Base-by-base conservation (phyloP, 2,113 vertebrate genomes). In the Argyrosomus japonicus region DNA sequence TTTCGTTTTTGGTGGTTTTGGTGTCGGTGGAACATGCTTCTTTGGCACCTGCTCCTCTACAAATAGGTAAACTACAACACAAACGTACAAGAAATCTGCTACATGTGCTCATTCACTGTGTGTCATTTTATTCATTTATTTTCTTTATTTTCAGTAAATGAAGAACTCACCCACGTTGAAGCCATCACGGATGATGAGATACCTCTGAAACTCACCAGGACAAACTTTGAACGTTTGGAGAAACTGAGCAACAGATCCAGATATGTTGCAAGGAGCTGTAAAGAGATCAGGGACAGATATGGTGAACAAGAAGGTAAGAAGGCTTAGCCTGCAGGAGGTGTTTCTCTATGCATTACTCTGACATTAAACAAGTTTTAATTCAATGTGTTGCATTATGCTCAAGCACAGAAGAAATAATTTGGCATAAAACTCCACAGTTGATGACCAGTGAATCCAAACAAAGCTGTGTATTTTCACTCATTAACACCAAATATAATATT, bases 191-290 rank as follows among this genome's bases (percentile, higher is more conserved):
- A 45, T 18, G 14, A 2, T 21, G 43, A 51, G 43, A 68, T 1
- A 1, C 36, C 0, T 9, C 47, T 51, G 29, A 74, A 50, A 3
- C 10, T 62, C 15, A 25, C 21, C 43, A 32, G 5, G 48, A 79
- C 47, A 76, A 51, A 12, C 57, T 83, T 23, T 76, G 61, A 56
- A 68, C 29, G 12, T 18, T n/a, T 87, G 77, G 15, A 29, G 6
- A 63, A 27, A 53, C 1, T 84, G 29, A 50, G 68, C 0, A 77
- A 15, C 19, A 83, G 85, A 43, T 77, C 62, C 23, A 73, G 6
- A 18, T 63, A 63, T 63, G 50, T 64, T 81, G 85, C 68, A 25
- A 45, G 77, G 12, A 87, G 81, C 73, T 84, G 81, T n/a, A 87
- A 83, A 68, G 81, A 84, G 3, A 76, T 80, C 29, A 76, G 1